Percentiles rank a stretch among this genome's conserved stretches.
These are phyloP conservation scores for Drosophila paracracens DNA, from an alignment of 2,888 invertebrate species.

Conservation along the genomic window DNA sequence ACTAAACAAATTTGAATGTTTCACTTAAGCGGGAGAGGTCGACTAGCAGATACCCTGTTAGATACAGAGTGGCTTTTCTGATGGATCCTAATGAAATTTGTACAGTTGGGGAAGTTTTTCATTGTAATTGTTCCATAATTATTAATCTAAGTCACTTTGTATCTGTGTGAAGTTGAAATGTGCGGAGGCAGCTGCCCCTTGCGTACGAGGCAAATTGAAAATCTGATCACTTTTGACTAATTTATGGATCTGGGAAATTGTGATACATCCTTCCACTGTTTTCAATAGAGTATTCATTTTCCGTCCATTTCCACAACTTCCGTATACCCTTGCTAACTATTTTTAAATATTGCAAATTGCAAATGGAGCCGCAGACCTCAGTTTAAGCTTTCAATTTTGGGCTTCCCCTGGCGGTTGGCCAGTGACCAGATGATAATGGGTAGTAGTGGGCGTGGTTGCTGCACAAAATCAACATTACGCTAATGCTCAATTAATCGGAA, in stretches of 20 bases:
- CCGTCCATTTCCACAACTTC: background rate
- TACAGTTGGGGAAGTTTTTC: background rate
- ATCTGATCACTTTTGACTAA: background rate
- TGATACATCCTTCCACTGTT: background rate
- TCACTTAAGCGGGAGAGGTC: background rate
- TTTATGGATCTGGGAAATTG: no score
- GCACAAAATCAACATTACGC: constrained; percentile 69
- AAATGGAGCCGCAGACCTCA: constrained; percentile 37
- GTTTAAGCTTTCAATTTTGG: constrained; percentile 1
- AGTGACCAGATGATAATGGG: background rate
- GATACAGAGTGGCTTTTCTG: background rate
- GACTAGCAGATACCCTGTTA: background rate
- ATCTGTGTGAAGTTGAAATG: no score
- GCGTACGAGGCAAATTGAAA: no score
- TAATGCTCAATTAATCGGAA: constrained; percentile 82
- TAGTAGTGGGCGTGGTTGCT: background rate
- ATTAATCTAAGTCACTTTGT: background rate
- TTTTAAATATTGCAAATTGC: constrained; percentile 21
- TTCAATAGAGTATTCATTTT: background rate
- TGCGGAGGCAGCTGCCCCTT: no score
- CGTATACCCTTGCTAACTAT: background rate
- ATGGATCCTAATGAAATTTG: background rate
- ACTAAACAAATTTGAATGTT: background rate
- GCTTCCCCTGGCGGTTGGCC: background rate
- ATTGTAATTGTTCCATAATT: no score